Evolutionary conservation across 2,113 vertebrate species (phyloP), one percentile per base, ranked within the genome.

Genomic region (Piprites chloris): DNA sequence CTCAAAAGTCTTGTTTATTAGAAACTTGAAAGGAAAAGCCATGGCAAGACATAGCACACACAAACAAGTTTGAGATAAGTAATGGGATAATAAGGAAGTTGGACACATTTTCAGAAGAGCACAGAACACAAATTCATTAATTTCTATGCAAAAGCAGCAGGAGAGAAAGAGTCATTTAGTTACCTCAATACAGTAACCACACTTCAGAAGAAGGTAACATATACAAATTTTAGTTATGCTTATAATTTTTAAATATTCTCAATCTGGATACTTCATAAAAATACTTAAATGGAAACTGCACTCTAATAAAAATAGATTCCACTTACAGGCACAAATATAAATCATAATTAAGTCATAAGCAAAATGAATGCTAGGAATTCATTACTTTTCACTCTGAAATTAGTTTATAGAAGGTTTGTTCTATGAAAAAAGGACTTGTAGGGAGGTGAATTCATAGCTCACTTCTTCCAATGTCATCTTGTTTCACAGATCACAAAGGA

Each of bases 11-110:
- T 61, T 85, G 22, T 79, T 91, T 88, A 93, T 12, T 46, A 39
- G 37, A 61, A 88, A 80, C 46, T 74, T 94, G 32, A 93, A 93
- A 91, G 75, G 32, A 93, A 93, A 80, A 90, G 39, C 42, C 41
- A 83, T 37, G 71, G 46, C n/a, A 93, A 77, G 72, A 92, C 68
- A 90, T 0, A 73, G 50, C 28, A 47, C 37, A 87, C 17, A 80
- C n/a, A 91, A 73, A 71, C 27, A 87, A 86, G 33, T 41, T 0
- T 42, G 44, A 93, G 66, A 75, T 63, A 89, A 90, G 50, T 44
- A 46, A 52, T 27, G 24, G 26, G 50, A 83, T 76, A 85, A 56
- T 37, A 58, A 3, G 5, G 56, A 95, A 89, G 42, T 22, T 89
- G 77, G 69, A 74, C 42, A 85, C 9, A 19, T 61, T 75, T 86